These are phyloP conservation scores for Drosophila cardini DNA, from an alignment of 1,140 invertebrate genomes.

Conservation along the genomic window DNA sequence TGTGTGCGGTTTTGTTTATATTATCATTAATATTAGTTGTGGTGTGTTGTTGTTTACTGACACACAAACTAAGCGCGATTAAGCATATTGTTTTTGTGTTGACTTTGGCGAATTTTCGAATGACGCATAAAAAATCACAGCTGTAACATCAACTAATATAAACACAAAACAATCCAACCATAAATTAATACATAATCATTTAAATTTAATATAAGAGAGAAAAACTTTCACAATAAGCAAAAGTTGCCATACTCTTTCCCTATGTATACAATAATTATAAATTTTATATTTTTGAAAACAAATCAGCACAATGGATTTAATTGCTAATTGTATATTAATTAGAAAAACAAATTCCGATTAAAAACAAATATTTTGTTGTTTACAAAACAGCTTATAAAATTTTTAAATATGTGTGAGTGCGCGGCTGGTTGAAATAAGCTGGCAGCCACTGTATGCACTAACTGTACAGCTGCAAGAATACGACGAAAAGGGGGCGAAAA, in stretches of 20 bases:
- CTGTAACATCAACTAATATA: not conserved
- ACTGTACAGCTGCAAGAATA: not conserved
- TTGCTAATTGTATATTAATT: too few species aligned
- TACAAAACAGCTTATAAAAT: too few species aligned
- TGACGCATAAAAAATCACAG: slow-evolving; percentile 23
- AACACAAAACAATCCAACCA: not conserved
- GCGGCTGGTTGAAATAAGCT: too few species aligned
- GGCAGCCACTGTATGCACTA: too few species aligned
- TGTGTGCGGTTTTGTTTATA: slow-evolving; percentile 47
- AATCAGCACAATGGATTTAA: not conserved
- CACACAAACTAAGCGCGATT: slow-evolving; percentile 8
- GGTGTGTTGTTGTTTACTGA: slow-evolving; percentile 43
- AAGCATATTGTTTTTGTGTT: slow-evolving; percentile 33
- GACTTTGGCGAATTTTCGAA: not conserved
- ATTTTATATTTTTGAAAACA: not conserved
- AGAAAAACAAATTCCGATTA: too few species aligned
- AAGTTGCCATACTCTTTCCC: slow-evolving; percentile 9
- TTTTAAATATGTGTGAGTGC: too few species aligned
- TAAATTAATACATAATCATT: slow-evolving; percentile 37
- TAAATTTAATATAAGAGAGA: slow-evolving; percentile 21
- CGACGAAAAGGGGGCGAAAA: not conserved
- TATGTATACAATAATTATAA: not conserved
- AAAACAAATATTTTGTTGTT: too few species aligned
- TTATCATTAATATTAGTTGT: slow-evolving; percentile 26
- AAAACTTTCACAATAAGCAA: not conserved